Evolutionary conservation across 2,797 vertebrate species (phyloP), one percentile per base, ranked within the genome.

Genomic region (Poeciliopsis turneri): DNA sequence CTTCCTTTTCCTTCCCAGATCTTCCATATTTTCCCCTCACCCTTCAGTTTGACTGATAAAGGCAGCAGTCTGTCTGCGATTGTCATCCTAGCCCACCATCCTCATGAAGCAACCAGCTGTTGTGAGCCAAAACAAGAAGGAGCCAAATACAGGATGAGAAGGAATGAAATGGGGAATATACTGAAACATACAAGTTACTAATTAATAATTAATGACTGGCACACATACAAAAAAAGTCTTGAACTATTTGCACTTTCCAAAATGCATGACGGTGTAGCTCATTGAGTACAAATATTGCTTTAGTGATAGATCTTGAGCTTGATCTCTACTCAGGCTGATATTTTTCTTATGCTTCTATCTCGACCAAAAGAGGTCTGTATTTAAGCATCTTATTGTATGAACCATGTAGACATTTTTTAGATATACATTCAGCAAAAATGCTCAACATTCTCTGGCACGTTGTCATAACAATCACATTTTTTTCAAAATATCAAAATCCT

Each of bases 31-130:
- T 25, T 47, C 57, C 70, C 36, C 84, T 90, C 78, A 75, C 77
- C 72, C 81, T 83, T 61, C 69, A 78, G 91, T 88, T 87, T 82
- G 74, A 80, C 89, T 72, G 86, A 91, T 88, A 86, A 69, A 79
- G 7, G 66, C 2, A 45, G n/a, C 10, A 20, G 49, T 30, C 69
- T 11, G 11, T 72, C 20, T 43, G 43, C 43, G 30, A 16, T 47
- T 59, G 77, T 25, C 18, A 55, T 30, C 49, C 36, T 1, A 23
- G 13, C 23, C 18, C 20, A 7, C 53, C 69, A 7, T 59, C 53
- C 43, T 39, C 25, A 10, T 16, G n/a, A 25, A 51, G 46, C 10
- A 10, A 43, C 66, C 39, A 69, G 23, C 4, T 39, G 8, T 43
- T 69, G 30, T 68, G 66, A 41, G 39, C 39, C 23, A n/a, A 69